Base-by-base conservation (phyloP, 2,797 vertebrate species). In the Acanthurus lineatus region DNA sequence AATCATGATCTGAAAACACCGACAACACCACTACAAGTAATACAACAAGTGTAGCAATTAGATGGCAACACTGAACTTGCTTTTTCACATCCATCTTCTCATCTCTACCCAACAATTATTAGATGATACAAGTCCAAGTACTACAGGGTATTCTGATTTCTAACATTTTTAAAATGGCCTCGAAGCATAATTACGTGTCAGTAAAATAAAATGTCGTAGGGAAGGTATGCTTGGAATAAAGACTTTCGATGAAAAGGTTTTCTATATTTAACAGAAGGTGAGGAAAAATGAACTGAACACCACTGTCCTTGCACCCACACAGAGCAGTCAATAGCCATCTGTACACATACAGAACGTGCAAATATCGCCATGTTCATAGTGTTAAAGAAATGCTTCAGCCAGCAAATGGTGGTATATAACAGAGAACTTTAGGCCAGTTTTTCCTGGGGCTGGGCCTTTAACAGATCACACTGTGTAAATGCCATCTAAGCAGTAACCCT, bases 121-220 rank as follows among this genome's bases (percentile, higher is more conserved):
- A 71, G 52, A 66, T 42, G 25, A 7, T 57, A 1, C 9, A 47
- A 44, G 59, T 56, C n/a, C 16, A 49, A 51, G 11, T 42, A 48
- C 67, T 53, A 44, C 9, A n/a, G 44, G 32, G 64, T 45, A 73
- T 72, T 51, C 51, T 68, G 53, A 73, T 52, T 53, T 58, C 19
- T 19, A 66, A 45, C 19, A 72, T 73, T 59, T 81, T 69, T 57
- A 2, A 59, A 66, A 77, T 32, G 45, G 53, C 25, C 63, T 57
- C 38, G 48, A 35, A 35, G 54, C 58, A 11, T 66, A 68, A 77
- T 64, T 62, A 69, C 65, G 58, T 10, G 19, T 54, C 51, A 73
- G 52, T 19, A 54, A 58, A 16, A 22, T 20, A 52, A 57, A 81
- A 16, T 11, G 47, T 14, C 2, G 40, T 17, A 61, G 9, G 66